Evolutionary conservation across 2,113 vertebrate genomes (phyloP), one percentile per base, ranked within the genome.

Genomic region (Copsychus sechellarum): DNA sequence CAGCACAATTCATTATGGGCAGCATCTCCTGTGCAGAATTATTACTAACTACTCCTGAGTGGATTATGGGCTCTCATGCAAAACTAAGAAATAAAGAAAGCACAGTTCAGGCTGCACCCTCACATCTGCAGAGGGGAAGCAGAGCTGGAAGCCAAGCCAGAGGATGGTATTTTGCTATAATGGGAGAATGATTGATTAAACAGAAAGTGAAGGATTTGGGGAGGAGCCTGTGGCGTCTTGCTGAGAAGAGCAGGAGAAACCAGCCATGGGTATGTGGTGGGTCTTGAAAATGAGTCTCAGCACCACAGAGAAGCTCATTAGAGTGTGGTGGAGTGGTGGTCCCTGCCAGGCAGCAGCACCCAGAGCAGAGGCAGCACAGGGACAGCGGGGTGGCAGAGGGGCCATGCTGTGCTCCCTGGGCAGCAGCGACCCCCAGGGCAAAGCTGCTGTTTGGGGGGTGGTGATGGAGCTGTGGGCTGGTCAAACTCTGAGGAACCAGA

Each of bases 151-250:
- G 65, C 29, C 29, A 43, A 67, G 62, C 0, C 1, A 58, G 54
- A 0, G 34, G 42, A 18, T 51, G 0, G 0, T 36, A 0, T 47
- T 85, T 66, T 72, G n/a, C 58, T 54, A 0, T n/a, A 5, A 33
- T 14, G 66, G 42, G 62, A 56, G 50, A 70, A 50, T 12, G 76
- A 77, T 1, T 40, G 79, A 40, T 56, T 17, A 72, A 86, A 67
- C 1, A 2, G 58, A 43, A 47, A 57, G 58, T 4, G 64, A 12
- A 23, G 16, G 77, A 54, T 50, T 1, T 66, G 34, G 51, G 79
- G 76, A 70, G 34, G 43, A 81, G 31, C 19, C 19, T 2, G 12
- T 5, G 53, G 20, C 0, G 0, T 36, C 51, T 70, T 58, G 38
- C 58, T 73, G 50, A 61, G 65, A 33, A 38, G 20, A 51, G 26